Conservation (phyloP, 2,888 invertebrate genomes). For the Heteropelma amictum region DNA sequence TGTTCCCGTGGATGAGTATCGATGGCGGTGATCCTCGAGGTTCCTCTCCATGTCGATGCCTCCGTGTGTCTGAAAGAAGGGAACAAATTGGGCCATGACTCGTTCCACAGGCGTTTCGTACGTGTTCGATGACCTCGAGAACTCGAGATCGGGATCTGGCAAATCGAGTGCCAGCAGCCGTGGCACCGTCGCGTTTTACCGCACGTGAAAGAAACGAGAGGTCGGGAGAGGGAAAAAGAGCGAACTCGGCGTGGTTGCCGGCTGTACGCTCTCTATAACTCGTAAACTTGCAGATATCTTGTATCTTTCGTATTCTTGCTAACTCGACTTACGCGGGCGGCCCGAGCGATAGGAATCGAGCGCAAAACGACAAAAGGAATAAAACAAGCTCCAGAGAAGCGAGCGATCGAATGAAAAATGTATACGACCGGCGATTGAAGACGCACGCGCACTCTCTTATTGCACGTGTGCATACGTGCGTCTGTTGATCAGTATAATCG, state of each 20-base stretch:
- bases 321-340: constrained; percentile 37
- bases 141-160: constrained; percentile 52
- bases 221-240: too few species aligned
- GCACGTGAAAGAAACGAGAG: not conserved
- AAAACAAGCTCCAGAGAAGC: not conserved
- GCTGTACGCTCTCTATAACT: constrained; percentile 36
- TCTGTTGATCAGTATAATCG: constrained; percentile 38
- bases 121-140: constrained; percentile 58
- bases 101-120: constrained; percentile 44
- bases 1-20: not conserved
- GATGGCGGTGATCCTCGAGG: not conserved
- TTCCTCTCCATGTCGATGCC: constrained; percentile 9
- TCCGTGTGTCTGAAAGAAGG: constrained; percentile 17
- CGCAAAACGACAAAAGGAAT: not conserved
- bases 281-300: constrained; percentile 28
- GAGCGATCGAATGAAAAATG: constrained; percentile 47
- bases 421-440: constrained; percentile 58
- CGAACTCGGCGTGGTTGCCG: constrained; percentile 59
- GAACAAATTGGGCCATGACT: constrained; percentile 57
- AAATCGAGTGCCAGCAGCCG: constrained; percentile 49
- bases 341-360: constrained; percentile 17
- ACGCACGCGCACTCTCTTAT: constrained; percentile 35
- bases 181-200: constrained; percentile 44
- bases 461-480: not conserved
- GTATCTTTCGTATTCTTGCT: constrained; percentile 25